These are phyloP conservation scores for Potorous gilbertii DNA, from an alignment of 2,797 vertebrate genomes.

Conservation along the genomic window DNA sequence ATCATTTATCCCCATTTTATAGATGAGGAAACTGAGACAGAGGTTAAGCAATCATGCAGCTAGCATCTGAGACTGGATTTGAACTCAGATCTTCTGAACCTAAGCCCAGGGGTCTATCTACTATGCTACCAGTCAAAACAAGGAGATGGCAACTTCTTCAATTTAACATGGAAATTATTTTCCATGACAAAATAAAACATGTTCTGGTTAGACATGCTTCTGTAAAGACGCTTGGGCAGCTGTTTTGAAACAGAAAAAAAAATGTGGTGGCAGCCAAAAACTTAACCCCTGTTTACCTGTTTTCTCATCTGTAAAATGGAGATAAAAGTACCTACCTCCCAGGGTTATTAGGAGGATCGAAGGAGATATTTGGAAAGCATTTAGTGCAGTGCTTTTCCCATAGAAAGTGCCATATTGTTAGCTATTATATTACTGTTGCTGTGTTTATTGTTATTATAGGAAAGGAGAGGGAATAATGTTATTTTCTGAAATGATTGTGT, in stretches of 20 bases:
- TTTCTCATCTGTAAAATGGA: background rate
- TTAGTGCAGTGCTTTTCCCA: background rate
- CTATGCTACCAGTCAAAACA: background rate
- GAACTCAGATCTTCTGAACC: background rate
- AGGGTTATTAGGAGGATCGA: background rate
- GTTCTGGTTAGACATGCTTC: background rate
- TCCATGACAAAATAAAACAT: background rate
- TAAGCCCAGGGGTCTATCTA: background rate
- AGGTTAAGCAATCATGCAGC: background rate
- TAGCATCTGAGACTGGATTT: background rate
- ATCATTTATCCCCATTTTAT: background rate
- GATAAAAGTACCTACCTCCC: background rate
- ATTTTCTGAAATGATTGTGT: background rate
- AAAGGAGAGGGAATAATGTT: background rate
- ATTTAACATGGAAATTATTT: background rate
- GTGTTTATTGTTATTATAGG: background rate
- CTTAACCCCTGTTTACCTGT: no score
- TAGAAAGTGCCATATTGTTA: background rate
- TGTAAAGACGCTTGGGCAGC: background rate
- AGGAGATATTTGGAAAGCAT: background rate
- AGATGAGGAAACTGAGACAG: background rate
- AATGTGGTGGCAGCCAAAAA: background rate
- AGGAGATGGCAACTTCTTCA: background rate
- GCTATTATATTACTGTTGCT: background rate
- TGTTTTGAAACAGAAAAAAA: background rate